A percentile compares a stretch with the other conserved stretches of the same genome.
These are phyloP conservation scores for Coccyzus lansbergi DNA, from an alignment of 2,797 vertebrate genomes.

Conservation along the genomic window DNA sequence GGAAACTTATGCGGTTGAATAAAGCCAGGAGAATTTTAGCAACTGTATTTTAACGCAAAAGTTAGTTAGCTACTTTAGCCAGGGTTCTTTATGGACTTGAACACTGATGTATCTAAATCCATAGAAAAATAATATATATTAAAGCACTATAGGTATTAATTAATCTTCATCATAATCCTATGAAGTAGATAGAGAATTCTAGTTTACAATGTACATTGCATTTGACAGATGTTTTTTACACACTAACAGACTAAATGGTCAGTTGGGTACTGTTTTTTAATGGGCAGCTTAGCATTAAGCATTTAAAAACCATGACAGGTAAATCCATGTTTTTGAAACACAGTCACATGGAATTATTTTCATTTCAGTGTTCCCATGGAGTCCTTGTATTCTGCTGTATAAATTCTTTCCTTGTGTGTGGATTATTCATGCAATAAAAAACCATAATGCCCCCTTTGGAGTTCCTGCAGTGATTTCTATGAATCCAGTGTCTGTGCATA, in stretches of 20 bases:
- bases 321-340: neutral
- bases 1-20: neutral
- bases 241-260: neutral
- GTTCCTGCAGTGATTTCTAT: constrained; percentile 1
- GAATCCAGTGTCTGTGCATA: neutral
- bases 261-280: neutral
- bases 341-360: neutral
- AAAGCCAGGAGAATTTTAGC: neutral
- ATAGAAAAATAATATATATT: neutral
- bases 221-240: neutral
- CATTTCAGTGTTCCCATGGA: neutral
- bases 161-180: neutral
- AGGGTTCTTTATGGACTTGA: neutral
- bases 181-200: neutral
- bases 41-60: neutral
- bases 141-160: neutral
- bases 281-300: neutral
- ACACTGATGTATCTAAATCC: neutral
- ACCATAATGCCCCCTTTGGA: neutral
- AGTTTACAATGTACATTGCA: neutral
- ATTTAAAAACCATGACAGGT: neutral
- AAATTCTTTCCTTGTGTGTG: constrained; percentile 21
- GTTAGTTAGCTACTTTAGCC: neutral
- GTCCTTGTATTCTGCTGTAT: neutral
- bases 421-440: constrained; percentile 14